phyloP scores from a whole-genome alignment of 2,797 vertebrate genomes.

The Mycteria americana region DNA sequence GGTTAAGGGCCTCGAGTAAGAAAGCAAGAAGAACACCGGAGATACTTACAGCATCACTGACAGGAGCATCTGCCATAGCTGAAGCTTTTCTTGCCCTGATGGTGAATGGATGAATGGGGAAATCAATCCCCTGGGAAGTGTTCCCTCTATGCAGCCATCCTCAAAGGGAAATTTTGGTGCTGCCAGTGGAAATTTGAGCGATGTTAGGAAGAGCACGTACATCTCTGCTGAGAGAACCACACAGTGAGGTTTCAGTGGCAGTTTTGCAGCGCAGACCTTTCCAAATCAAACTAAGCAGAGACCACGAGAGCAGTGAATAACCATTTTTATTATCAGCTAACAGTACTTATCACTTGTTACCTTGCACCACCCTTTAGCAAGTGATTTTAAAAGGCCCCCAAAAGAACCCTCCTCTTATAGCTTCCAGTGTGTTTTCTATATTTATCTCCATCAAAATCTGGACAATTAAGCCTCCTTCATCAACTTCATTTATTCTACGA shows the following conservation, averaged over 20 bases:
- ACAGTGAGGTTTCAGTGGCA: neutral
- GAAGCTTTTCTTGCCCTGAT: neutral
- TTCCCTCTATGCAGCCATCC: neutral
- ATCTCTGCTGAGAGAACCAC: neutral
- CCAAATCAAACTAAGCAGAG: neutral
- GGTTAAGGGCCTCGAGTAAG: neutral
- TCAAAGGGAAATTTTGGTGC: neutral
- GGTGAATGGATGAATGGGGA: neutral
- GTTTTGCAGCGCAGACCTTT: neutral
- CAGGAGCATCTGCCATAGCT: neutral
- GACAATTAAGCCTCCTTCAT: neutral
- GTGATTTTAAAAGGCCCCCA: neutral
- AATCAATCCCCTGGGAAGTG: neutral
- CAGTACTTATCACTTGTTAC: neutral
- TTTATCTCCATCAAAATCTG: neutral
- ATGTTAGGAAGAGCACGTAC: neutral
- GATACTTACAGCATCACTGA: neutral
- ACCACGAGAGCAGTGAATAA: neutral
- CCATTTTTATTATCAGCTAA: neutral
- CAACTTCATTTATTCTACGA: neutral
- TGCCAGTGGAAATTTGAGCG: neutral
- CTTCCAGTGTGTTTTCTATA: neutral
- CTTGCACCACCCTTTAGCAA: neutral
- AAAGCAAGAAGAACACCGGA: neutral
- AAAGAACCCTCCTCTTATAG: neutral